Conservation (phyloP, 1,140 invertebrate species). For the Atta colombica region DNA sequence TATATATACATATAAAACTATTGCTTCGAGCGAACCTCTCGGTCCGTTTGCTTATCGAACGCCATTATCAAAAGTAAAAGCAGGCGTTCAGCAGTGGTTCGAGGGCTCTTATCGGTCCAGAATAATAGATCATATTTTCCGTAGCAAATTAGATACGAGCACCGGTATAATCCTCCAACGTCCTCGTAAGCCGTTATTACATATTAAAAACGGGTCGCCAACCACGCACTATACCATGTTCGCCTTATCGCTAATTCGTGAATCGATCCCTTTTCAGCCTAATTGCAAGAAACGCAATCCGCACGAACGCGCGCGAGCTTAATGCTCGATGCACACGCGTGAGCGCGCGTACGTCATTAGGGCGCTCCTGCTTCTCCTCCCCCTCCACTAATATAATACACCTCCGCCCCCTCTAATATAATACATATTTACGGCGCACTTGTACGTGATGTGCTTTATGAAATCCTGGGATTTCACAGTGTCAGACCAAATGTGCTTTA, state of each 20-base stretch:
- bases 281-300: slow-evolving; percentile 52
- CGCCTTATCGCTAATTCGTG: slow-evolving; percentile 71
- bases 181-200: slow-evolving; percentile 54
- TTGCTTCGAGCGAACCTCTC: not conserved
- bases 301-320: slow-evolving; percentile 43
- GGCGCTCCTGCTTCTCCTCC: not conserved
- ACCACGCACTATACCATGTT: slow-evolving; percentile 31
- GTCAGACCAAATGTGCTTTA: slow-evolving; percentile 65
- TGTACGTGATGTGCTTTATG: slow-evolving; percentile 45
- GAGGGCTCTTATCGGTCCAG: slow-evolving; percentile 39
- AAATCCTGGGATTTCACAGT: slow-evolving; percentile 67
- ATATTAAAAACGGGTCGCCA: slow-evolving; percentile 52
- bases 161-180: slow-evolving; percentile 57
- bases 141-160: slow-evolving; percentile 58
- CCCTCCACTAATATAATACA: no score
- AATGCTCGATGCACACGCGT: not conserved
- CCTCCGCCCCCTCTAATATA: slow-evolving; percentile 1
- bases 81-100: not conserved
- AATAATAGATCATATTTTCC: slow-evolving; percentile 59
- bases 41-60: slow-evolving; percentile 46
- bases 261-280: slow-evolving; percentile 60
- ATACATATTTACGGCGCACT: slow-evolving; percentile 53
- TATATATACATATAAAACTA: not conserved
- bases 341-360: slow-evolving; percentile 8
- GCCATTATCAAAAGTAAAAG: slow-evolving; percentile 43